Evolutionary conservation across 2,113 vertebrate species (phyloP).

Genomic region (Grammomys dolichurus): DNA sequence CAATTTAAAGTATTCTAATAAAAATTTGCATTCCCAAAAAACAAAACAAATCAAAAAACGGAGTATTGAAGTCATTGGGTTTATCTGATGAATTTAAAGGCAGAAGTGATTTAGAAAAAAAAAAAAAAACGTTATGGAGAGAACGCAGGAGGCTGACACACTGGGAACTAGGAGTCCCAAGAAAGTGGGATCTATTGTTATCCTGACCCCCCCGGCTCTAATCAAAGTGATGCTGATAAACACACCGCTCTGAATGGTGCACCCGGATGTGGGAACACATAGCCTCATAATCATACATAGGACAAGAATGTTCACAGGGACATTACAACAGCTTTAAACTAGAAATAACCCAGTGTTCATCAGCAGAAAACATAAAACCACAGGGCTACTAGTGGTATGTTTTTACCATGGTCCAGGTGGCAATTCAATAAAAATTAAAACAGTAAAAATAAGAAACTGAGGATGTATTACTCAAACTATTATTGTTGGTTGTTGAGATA

Average conservation of each 20-base stretch:
- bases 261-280: neutral
- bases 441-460: neutral
- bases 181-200: neutral
- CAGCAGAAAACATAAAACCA: neutral
- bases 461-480: neutral
- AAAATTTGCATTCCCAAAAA: no score
- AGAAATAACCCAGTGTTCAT: neutral
- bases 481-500: neutral
- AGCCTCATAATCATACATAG: neutral
- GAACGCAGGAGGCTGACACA: neutral
- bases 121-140: neutral
- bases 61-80: neutral
- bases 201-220: neutral
- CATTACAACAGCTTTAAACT: neutral
- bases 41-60: neutral
- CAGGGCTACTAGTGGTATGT: neutral
- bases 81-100: neutral
- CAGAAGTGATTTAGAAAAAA: neutral
- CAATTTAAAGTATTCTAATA: no score
- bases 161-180: neutral
- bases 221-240: neutral
- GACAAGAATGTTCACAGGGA: neutral
- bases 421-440: neutral
- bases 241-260: neutral
- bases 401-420: neutral